A percentile compares a stretch with the other conserved stretches of the same genome.
Evolutionary conservation across 2,113 vertebrate species (phyloP).

Genomic region (Petrocephalus microphthalmus): DNA sequence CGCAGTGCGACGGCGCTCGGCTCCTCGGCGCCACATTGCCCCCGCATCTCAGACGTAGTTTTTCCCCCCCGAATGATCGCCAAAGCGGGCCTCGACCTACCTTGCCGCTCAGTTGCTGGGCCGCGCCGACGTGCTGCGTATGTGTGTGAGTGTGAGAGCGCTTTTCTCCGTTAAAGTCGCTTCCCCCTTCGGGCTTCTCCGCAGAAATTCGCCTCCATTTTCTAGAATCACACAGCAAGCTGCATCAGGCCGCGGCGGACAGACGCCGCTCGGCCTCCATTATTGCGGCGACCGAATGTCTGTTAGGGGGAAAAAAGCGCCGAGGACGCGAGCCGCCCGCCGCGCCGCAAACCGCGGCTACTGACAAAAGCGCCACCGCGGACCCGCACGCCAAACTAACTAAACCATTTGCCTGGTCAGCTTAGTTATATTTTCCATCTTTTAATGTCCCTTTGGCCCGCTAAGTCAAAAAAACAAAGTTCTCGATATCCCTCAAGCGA

Average conservation of each 20-base stretch:
- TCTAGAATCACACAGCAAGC: not conserved
- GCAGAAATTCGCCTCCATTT: conserved; percentile 21
- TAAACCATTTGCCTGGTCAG: not conserved
- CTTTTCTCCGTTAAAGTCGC: not conserved
- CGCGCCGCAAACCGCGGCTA: not conserved
- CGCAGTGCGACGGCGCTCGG: not conserved
- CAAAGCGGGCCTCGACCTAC: not conserved
- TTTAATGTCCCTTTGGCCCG: not conserved
- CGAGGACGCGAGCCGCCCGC: not conserved
- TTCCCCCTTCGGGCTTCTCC: not conserved
- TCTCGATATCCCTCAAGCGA: not conserved
- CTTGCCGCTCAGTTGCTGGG: not conserved
- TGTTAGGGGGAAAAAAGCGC: not conserved
- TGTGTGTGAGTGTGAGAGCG: no score
- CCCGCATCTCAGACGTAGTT: not conserved
- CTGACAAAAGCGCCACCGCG: not conserved
- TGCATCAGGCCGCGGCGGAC: not conserved
- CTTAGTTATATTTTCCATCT: not conserved
- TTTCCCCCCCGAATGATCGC: not conserved
- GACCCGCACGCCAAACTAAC: not conserved
- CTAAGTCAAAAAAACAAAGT: not conserved
- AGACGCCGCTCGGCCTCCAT: not conserved
- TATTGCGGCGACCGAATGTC: not conserved
- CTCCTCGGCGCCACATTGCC: not conserved
- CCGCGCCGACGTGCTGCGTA: not conserved